These are phyloP conservation scores for Heliocidaris tuberculata DNA, from an alignment of 35 echinoderm and acorn worm genomes.

Conservation along the genomic window DNA sequence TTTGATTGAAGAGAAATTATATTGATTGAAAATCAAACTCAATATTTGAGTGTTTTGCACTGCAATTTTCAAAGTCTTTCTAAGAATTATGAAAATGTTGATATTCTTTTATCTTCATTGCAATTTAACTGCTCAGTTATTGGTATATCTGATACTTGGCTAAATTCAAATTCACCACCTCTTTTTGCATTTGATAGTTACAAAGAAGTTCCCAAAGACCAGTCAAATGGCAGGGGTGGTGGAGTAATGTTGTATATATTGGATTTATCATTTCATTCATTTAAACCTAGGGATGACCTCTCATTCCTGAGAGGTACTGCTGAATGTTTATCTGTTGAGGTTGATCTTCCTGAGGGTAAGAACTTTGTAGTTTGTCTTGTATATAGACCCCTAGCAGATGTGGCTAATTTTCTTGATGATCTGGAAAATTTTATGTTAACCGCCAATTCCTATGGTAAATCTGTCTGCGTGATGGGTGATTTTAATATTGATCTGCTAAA, in stretches of 20 bases:
- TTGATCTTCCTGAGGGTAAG: background rate
- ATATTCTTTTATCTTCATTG: no score
- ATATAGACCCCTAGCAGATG: constrained; percentile 2
- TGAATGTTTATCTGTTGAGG: background rate
- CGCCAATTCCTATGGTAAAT: background rate
- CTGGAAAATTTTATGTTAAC: background rate
- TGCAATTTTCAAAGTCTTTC: no score
- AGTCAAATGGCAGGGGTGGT: no score
- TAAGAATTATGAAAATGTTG: no score
- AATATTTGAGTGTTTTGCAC: no score
- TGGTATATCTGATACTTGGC: background rate
- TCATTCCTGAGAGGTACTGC: background rate
- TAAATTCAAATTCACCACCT: background rate
- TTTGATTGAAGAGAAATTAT: background rate
- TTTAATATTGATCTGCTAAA: background rate
- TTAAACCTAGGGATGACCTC: background rate
- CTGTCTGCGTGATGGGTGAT: background rate
- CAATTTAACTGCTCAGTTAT: no score
- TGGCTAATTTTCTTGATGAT: background rate
- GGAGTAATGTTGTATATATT: no score
- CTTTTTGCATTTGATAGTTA: no score
- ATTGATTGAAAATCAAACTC: background rate
- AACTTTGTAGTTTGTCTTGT: background rate
- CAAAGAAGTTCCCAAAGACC: no score
- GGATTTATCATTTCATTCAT: background rate